Percentiles rank a stretch among this genome's conserved stretches.
Evolutionary conservation across 2,888 invertebrate genomes (phyloP).

Genomic region (Thereva unica): DNA sequence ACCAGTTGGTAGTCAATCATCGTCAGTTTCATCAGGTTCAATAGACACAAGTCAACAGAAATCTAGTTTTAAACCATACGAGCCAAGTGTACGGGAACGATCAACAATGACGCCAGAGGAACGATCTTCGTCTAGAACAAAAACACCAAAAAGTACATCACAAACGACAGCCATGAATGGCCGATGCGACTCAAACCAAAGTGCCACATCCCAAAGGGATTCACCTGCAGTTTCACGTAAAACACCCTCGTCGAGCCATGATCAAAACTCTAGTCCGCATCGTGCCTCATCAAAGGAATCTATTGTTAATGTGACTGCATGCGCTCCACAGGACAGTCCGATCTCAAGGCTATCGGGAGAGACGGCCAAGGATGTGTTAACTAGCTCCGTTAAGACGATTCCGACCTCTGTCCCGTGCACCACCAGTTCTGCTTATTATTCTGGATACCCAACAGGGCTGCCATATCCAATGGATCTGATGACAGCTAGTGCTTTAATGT

Average conservation of each 20-base stretch:
- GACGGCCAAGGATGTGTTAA: constrained; percentile 63
- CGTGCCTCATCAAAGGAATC: constrained; percentile 54
- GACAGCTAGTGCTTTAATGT: constrained; percentile 74
- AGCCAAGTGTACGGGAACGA: constrained; percentile 63
- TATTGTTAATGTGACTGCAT: constrained; percentile 42
- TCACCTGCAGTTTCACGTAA: constrained; percentile 48
- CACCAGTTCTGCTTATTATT: constrained; percentile 64
- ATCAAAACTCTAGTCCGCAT: constrained; percentile 50
- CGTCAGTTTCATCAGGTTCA: constrained; percentile 56
- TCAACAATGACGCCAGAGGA: constrained; percentile 72
- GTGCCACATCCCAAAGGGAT: constrained; percentile 62
- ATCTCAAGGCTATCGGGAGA: constrained; percentile 43
- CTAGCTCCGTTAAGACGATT: constrained; percentile 62
- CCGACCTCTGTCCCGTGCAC: constrained; percentile 59
- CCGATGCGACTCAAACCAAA: constrained; percentile 77
- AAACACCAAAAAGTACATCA: constrained; percentile 49
- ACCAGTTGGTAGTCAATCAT: constrained; percentile 57
- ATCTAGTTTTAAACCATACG: constrained; percentile 77
- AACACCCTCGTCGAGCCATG: constrained; percentile 38
- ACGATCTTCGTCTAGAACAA: constrained; percentile 52
- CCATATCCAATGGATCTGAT: constrained; percentile 75
- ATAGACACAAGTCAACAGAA: constrained; percentile 51
- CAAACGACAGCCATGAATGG: constrained; percentile 36
- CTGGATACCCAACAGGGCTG: constrained; percentile 67
- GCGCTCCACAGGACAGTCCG: constrained; percentile 45